Conservation (phyloP, 2,888 invertebrate genomes). For the Mimumesa dahlbomi region DNA sequence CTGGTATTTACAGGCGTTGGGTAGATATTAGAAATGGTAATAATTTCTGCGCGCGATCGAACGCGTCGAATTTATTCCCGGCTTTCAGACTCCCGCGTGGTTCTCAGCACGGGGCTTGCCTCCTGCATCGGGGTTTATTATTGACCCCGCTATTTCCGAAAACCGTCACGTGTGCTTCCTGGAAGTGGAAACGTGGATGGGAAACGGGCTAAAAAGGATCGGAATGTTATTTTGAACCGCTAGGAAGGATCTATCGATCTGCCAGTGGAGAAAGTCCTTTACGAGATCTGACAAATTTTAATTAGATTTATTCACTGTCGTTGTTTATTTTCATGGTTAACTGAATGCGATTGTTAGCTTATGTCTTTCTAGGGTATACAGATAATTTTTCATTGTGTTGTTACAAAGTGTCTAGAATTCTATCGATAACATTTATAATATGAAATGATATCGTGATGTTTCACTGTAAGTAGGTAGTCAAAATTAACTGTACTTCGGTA, state of each 20-base stretch:
- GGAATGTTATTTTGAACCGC: slow-evolving; percentile 22
- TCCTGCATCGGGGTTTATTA: slow-evolving; percentile 65
- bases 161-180: slow-evolving; percentile 41
- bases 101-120: slow-evolving; percentile 57
- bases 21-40: slow-evolving; percentile 18
- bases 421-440: too few species aligned
- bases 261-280: slow-evolving; percentile 14
- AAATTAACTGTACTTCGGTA: too few species aligned
- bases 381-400: too few species aligned
- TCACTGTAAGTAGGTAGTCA: too few species aligned
- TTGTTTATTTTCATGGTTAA: too few species aligned
- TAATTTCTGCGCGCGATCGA: slow-evolving; percentile 13
- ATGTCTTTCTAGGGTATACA: too few species aligned
- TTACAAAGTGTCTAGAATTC: too few species aligned
- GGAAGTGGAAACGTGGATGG: slow-evolving; percentile 28
- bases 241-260: too few species aligned
- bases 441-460: too few species aligned
- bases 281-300: slow-evolving; percentile 15
- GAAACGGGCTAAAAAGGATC: slow-evolving; percentile 47
- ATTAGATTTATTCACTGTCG: too few species aligned
- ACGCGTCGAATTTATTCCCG: slow-evolving; percentile 40
- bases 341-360: too few species aligned
- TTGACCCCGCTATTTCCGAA: slow-evolving; percentile 63
- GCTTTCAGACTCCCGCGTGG: slow-evolving; percentile 66
- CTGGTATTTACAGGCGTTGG: neutral